A percentile compares a stretch with the other conserved stretches of the same genome.
Conservation (phyloP, 2,888 invertebrate species). For the Scaptomyza flava region DNA sequence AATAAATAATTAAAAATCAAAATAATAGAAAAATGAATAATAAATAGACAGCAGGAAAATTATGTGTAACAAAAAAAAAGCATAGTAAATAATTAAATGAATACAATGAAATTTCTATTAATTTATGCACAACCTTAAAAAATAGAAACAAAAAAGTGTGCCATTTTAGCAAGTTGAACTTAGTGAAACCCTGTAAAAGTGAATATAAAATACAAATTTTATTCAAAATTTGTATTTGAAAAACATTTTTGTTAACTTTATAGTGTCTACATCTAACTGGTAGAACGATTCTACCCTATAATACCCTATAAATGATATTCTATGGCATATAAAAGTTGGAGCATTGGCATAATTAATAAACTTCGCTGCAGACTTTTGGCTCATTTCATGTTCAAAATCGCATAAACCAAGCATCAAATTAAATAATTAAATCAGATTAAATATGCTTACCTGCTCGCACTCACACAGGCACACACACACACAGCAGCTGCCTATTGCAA, state of each 20-base stretch:
- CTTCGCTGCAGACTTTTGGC: slow-evolving; percentile 26
- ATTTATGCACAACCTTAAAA: slow-evolving; percentile 44
- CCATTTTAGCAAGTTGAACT: too few species aligned
- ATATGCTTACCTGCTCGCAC: slow-evolving; percentile 41
- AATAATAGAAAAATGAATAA: slow-evolving; percentile 4
- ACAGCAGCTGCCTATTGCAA: not conserved
- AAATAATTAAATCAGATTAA: slow-evolving; percentile 75
- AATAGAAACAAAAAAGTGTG: not conserved
- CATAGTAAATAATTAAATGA: slow-evolving; percentile 53
- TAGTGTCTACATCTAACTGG: too few species aligned
- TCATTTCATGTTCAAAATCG: slow-evolving; percentile 44
- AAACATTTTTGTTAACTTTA: too few species aligned
- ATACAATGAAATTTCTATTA: slow-evolving; percentile 52
- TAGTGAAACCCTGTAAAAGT: not conserved
- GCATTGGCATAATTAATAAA: slow-evolving; percentile 55
- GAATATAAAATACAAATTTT: too few species aligned
- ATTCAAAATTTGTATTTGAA: too few species aligned
- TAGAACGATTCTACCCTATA: too few species aligned
- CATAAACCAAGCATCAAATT: slow-evolving; percentile 61
- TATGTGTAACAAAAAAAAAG: slow-evolving; percentile 25
- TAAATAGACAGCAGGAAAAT: slow-evolving; percentile 12
- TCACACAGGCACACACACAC: slow-evolving; percentile 9
- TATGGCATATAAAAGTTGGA: slow-evolving; percentile 7
- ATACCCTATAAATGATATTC: not conserved
- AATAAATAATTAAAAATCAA: slow-evolving; percentile 2